Base-by-base conservation (phyloP, 2,888 invertebrate species). In the Calliphora vomitoria region DNA sequence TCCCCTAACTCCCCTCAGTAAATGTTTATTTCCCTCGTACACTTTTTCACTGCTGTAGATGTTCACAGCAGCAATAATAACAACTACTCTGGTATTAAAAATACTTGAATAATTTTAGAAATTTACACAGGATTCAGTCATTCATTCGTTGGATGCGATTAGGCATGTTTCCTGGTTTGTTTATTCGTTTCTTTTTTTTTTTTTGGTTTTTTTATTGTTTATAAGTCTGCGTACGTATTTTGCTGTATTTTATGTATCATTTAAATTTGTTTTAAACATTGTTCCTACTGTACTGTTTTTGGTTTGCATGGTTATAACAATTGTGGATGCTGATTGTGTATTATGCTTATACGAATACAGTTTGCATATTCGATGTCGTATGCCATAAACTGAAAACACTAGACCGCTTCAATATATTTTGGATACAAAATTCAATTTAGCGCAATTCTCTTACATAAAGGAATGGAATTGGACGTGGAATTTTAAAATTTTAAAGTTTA, bases 161-260 rank as follows among this genome's bases (percentile, higher is more conserved):
- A 92, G 91, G 91, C 91, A 91, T 91, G 92, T 90, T 91, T 91
- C 88, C 89, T 88, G 89, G 84, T 89, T 90, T 91, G 90, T 90
- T 91, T 91, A 89, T 69, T 62, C 88, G 88, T 88, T 88, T 82
- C 79, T 82, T 76, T 58, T 68, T 58, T 38, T 58, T 10, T 60
- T 35, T 5, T 20, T 55, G 25, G 8, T 74, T 75, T 69, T 25
- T 44, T 35, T 13, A 69, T 38, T 31, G 47, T 41, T 35, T 10
- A 11, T 44, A 44, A 15, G 13, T 58, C 15, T 6, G 15, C 0
- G 6, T 55, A 10, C 31, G 2, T 47, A 25, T 64, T 20, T 72
- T 53, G 44, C 25, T 44, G 31, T 44, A 5, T 58, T 47, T 0
- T 8, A 66, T 60, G 47, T 69, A 66, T 68, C 44, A 31, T 79